Evolutionary conservation across 1,140 invertebrate species (phyloP), one percentile per base, ranked within the genome.

Genomic region (Trichonephila clavata): DNA sequence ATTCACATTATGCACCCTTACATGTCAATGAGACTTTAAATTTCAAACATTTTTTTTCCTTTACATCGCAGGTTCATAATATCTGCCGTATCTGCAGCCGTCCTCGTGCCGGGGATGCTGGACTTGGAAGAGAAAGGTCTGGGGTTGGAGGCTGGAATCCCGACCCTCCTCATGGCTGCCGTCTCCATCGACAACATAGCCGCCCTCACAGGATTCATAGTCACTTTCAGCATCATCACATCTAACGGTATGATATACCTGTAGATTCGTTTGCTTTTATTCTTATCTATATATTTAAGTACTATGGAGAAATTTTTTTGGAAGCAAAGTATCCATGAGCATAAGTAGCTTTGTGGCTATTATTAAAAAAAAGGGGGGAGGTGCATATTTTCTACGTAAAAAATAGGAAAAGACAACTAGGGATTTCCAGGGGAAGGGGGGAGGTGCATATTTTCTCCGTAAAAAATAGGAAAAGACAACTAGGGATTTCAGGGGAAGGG

Each of bases 111-210:
- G 0, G 98, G 97, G 94, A 96, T 99, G 77, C 97, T 99, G 94
- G 96, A 97, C 61, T 96, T 99, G 16, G 96, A 98, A 18, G 97
- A 97, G 92, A 97, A 97, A 95, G 98, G 98, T 6, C 98, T 98
- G 95, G 99, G 99, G 0, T 97, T 98, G 7, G 97, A 98, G 57
- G 99, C 99, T 96, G 99, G 99, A 2, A 98, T 99, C 86, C 98
- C 99, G 1, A 99, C 99, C 0, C 96, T 99, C 21, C 97, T 99
- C 71, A 98, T 99, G 65, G 99, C 99, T 0, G 98, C 98, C 1
- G 97, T 98, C 21, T 99, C 98, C 83, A 97, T 99, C 50, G 98
- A 98, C 95, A 97, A 98, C 95, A 97, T 98, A 24, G 95, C 97
- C 13, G 97, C 97, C 77, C 98, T 98, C 32, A 98, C 98, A 24